Conservation (phyloP, 2,888 invertebrate species). For the Oscheius myriophilus region DNA sequence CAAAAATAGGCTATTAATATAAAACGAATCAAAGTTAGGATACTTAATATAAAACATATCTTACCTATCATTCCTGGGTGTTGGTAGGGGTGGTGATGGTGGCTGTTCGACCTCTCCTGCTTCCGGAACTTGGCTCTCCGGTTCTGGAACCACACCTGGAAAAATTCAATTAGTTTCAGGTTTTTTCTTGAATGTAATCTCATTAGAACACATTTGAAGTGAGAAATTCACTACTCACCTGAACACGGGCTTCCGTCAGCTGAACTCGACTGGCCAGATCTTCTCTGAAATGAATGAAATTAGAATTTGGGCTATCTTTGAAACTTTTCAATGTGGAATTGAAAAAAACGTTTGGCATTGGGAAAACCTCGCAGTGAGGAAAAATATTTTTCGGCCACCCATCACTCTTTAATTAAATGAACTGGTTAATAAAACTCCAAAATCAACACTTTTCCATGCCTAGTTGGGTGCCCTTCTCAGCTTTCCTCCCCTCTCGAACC, state of each 20-base stretch:
- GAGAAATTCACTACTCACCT: conserved; percentile 63
- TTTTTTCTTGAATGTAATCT: neutral
- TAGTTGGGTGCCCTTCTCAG: neutral
- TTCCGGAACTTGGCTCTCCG: conserved; percentile 67
- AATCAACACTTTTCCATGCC: too few relatives aligned
- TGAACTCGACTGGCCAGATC: conserved; percentile 69
- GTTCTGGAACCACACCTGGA: conserved; percentile 69
- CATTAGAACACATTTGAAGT: neutral
- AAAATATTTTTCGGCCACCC: too few relatives aligned
- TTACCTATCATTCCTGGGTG: conserved; percentile 33
- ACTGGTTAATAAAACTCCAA: too few relatives aligned
- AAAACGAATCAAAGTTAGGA: neutral
- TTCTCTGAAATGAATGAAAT: conserved; percentile 65
- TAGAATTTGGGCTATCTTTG: conserved; percentile 1
- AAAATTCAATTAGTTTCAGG: neutral
- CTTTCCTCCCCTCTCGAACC: conserved; percentile 6
- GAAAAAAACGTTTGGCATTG: too few relatives aligned
- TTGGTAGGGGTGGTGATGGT: conserved; percentile 49
- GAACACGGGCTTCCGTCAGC: conserved; percentile 70
- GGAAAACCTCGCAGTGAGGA: too few relatives aligned
- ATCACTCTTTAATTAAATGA: too few relatives aligned
- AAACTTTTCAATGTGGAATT: too few relatives aligned
- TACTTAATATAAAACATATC: too few relatives aligned
- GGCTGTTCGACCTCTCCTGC: conserved; percentile 50
- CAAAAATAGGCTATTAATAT: neutral